Evolutionary conservation across 2,113 vertebrate genomes (phyloP), one percentile per base, ranked within the genome.

Genomic region (Zosterops pallidus): DNA sequence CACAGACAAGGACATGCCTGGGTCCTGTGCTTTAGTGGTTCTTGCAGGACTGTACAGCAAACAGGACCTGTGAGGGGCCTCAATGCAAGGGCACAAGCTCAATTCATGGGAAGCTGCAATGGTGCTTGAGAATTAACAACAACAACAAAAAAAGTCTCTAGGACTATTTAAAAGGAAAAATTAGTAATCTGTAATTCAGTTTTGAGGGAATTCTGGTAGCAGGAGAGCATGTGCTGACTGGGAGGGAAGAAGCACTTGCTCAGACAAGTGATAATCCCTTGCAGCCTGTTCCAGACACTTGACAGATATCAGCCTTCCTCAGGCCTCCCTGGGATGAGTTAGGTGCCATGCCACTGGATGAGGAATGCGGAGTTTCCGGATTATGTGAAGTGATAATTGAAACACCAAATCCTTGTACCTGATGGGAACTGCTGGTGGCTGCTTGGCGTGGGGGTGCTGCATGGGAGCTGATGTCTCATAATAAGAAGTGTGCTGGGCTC

Each of bases 31-130:
- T 65, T 62, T 24, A 26, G 22, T 44, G 50, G 18, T 11, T 83
- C n/a, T 41, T 83, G 46, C 24, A 49, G 59, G 49, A 49, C 26
- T 2, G 0, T n/a, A 26, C 35, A 47, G 63, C 23, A 64, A 42
- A 41, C 0, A 4, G 59, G 42, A 55, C 46, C 29, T 2, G 2
- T 0, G 0, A 82, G 62, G 9, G n/a, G 5, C 50, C 20, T 74
- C 0, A 2, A 5, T 2, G 1, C 9, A 23, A 23, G 11, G 35
- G 21, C 22, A 14, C 3, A 25, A 93, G 16, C 23, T 15, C 33
- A 42, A 9, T 47, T 9, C 18, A 2, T 17, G 31, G 35, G 14
- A 57, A 87, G 24, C 46, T 62, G 28, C 3, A 20, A 0, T 21
- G 41, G 28, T 50, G n/a, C 59, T 83, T 1, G 5, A 37, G 35